Evolutionary conservation across 1,140 invertebrate genomes (phyloP).

Genomic region (Parapsyche elsis): DNA sequence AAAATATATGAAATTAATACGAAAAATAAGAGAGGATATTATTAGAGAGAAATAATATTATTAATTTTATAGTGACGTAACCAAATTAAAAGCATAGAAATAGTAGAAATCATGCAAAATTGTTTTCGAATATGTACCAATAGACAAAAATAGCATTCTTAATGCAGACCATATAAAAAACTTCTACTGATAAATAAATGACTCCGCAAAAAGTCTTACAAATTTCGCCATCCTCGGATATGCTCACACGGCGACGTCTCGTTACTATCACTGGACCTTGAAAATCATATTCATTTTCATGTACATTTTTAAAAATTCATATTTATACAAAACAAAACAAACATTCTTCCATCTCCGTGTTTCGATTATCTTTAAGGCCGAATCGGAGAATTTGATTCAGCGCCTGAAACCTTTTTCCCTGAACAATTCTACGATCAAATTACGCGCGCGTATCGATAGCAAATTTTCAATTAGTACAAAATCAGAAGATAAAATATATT

Average conservation of each 20-base stretch:
- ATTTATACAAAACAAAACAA: not conserved
- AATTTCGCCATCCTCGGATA: conserved; percentile 71
- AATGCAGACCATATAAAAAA: too few species aligned
- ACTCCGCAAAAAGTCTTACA: conserved; percentile 62
- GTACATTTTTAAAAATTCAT: conserved; percentile 1
- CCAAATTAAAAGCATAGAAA: not conserved
- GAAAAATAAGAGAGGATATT: too few species aligned
- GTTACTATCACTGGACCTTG: conserved; percentile 66
- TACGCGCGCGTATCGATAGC: not conserved
- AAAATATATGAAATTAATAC: too few species aligned
- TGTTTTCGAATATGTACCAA: not conserved
- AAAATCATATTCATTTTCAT: conserved; percentile 41
- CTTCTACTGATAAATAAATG: too few species aligned
- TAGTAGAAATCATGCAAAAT: not conserved
- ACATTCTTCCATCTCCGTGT: not conserved
- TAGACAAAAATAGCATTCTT: too few species aligned
- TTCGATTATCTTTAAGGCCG: not conserved
- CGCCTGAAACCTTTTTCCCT: not conserved
- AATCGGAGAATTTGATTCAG: too few species aligned
- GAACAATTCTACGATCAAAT: not conserved
- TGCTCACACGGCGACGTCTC: conserved; percentile 68
- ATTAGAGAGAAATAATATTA: too few species aligned
- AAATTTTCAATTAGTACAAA: too few species aligned
- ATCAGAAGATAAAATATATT: too few species aligned
- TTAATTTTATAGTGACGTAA: too few species aligned